Base-by-base conservation (phyloP, 2,113 vertebrate genomes). In the Thalassarche chlororhynchos region DNA sequence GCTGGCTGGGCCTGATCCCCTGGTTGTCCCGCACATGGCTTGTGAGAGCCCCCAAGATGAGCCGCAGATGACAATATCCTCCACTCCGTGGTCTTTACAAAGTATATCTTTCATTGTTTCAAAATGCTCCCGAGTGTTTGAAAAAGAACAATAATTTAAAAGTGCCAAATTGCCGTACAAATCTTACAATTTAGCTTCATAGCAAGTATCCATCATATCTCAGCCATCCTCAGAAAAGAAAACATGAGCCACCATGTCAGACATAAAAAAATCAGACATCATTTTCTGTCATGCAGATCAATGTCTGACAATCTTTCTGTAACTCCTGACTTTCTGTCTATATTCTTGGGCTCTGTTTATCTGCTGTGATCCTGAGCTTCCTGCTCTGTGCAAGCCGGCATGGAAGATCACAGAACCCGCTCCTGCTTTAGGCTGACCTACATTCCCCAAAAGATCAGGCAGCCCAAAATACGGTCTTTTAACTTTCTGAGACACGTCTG, bases 361-460 rank as follows among this genome's bases (percentile, higher is more conserved):
- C 40, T 57, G 14, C 44, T 86, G 29, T 77, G 76, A 93, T 89
- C 40, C 58, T 70, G n/a, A 94, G 64, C 52, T 92, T 89, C 44
- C 25, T 57, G 24, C 65, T 80, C 57, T 68, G 40, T 47, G 26
- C 60, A 87, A 90, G 57, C 24, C 2, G 1, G 5, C 8, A 3
- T 68, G 44, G 61, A 93, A 97, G 85, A 93, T 84, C 64, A 61
- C 28, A 71, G 69, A 70, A 68, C 31, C 71, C 5, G 1, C 31
- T 75, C 17, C 72, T 65, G 31, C 47, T 89, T 84, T 51, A 84
- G 47, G 55, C 42, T 97, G 96, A 95, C 92, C 89, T 96, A 91
- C 31, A 92, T 95, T 91, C 36, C 26, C 61, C 31, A 61, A 91
- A 93, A 94, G 52, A 89, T 91, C 71, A 92, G 44, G 49, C 80